phyloP scores from a whole-genome alignment of 2,797 vertebrate species.

The Cryptoprocta ferox region DNA sequence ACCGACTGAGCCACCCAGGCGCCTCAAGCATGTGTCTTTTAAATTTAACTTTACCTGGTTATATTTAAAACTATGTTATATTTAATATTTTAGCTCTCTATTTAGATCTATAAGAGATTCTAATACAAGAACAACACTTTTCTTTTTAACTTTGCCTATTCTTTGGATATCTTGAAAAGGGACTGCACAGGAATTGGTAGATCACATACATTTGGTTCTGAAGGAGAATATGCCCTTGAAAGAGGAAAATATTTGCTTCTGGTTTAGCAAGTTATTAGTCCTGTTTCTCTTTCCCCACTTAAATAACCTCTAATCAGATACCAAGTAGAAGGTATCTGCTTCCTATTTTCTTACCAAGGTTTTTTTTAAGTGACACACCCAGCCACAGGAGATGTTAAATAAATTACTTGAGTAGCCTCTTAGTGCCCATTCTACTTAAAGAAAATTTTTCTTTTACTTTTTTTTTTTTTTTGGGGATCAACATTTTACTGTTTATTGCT shows the following conservation, averaged over 20 bases:
- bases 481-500: not conserved
- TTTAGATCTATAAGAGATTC: slow-evolving; percentile 24
- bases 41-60: slow-evolving; percentile 5
- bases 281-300: not conserved
- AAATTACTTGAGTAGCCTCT: slow-evolving; percentile 3
- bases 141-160: not conserved
- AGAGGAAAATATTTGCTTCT: slow-evolving; percentile 37
- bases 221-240: slow-evolving; percentile 59
- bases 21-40: not conserved
- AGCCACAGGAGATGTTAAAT: not conserved
- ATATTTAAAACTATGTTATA: slow-evolving; percentile 21
- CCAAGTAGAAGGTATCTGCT: not conserved
- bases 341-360: slow-evolving; percentile 55
- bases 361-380: not conserved
- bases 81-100: slow-evolving; percentile 28
- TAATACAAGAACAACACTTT: slow-evolving; percentile 13
- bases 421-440: slow-evolving; percentile 14
- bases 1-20: too few species aligned
- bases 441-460: not conserved
- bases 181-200: not conserved
- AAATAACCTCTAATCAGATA: slow-evolving; percentile 59
- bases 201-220: slow-evolving; percentile 20
- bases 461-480: not conserved
- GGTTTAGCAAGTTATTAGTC: not conserved
- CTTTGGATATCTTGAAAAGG: slow-evolving; percentile 33